phyloP scores from a whole-genome alignment of 2,888 invertebrate species.

The Volucella zonaria region DNA sequence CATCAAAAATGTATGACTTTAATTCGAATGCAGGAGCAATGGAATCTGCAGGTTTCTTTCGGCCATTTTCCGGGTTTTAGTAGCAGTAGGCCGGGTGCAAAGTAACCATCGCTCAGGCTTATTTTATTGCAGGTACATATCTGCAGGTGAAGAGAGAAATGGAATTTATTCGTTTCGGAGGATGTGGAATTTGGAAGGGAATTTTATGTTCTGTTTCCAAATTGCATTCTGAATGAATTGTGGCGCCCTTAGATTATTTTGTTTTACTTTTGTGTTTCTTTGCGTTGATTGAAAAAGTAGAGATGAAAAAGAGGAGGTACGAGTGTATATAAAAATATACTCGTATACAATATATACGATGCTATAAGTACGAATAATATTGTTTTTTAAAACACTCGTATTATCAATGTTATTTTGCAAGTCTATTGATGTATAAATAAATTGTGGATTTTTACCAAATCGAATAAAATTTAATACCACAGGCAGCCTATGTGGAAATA shows the following conservation, averaged over 20 bases:
- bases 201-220: slow-evolving; percentile 38
- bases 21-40: slow-evolving; percentile 36
- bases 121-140: background rate
- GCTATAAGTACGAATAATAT: background rate
- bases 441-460: too few species aligned
- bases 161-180: slow-evolving; percentile 43
- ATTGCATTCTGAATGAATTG: slow-evolving; percentile 48
- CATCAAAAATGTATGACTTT: slow-evolving; percentile 55
- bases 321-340: too few species aligned
- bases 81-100: slow-evolving; percentile 28
- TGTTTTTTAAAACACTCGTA: background rate
- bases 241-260: slow-evolving; percentile 20
- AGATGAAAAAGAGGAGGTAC: too few species aligned
- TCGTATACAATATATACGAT: too few species aligned
- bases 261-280: slow-evolving; percentile 14
- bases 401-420: too few species aligned
- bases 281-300: slow-evolving; percentile 26
- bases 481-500: too few species aligned
- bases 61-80: slow-evolving; percentile 20
- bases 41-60: slow-evolving; percentile 32
- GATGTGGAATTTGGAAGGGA: slow-evolving; percentile 10
- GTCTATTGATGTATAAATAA: too few species aligned
- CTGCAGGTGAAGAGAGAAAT: slow-evolving; percentile 38
- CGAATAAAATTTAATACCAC: too few species aligned
- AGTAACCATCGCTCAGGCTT: slow-evolving; percentile 4